These are phyloP conservation scores for Schizotus pectinicornis DNA, from an alignment of 2,888 invertebrate genomes.

Conservation along the genomic window DNA sequence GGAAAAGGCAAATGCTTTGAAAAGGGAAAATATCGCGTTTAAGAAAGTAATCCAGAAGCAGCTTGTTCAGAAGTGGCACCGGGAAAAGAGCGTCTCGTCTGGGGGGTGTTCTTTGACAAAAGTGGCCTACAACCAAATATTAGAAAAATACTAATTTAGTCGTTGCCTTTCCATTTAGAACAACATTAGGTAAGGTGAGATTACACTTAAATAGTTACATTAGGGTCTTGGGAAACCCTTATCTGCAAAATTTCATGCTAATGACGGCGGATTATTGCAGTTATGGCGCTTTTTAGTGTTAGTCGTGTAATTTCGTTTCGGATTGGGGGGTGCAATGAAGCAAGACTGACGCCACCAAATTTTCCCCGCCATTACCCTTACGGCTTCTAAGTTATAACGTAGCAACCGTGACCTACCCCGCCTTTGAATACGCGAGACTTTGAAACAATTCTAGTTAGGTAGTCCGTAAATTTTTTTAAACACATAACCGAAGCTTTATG, in stretches of 20 bases:
- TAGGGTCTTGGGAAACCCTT: background rate
- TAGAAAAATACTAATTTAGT: no score
- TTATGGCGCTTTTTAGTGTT: constrained; percentile 7
- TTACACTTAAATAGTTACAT: background rate
- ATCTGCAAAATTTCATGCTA: background rate
- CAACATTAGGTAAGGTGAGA: background rate
- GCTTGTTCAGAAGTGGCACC: no score
- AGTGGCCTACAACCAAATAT: no score
- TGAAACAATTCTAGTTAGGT: no score
- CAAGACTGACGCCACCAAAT: constrained; percentile 33
- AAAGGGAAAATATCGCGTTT: no score
- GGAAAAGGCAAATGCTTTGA: no score
- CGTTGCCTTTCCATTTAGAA: background rate
- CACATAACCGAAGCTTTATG: no score
- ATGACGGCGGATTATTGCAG: constrained; percentile 14
- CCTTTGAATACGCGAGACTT: no score
- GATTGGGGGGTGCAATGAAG: constrained; percentile 33
- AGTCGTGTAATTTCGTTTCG: constrained; percentile 29
- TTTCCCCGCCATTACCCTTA: constrained; percentile 26
- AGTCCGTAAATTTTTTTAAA: no score
- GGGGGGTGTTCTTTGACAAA: background rate
- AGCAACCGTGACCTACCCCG: constrained; percentile 10
- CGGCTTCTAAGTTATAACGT: constrained; percentile 22
- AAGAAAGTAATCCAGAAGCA: no score
- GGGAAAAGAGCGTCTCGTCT: background rate